Base-by-base conservation (phyloP, 92 coral and sea anemone species). In the Epizoanthus ramosus region DNA sequence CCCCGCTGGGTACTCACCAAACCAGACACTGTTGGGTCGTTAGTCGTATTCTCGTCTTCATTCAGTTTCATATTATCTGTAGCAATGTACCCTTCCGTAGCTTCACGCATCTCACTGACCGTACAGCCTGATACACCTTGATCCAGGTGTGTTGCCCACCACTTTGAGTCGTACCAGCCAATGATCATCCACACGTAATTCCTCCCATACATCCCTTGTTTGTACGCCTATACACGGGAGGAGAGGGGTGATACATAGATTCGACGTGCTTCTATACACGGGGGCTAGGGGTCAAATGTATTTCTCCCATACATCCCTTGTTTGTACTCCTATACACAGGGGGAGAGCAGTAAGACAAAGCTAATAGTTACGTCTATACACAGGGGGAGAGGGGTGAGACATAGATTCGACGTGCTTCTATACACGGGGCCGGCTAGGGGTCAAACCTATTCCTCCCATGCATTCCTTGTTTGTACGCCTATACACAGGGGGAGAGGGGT, bases 41-140 rank as follows among this genome's bases (percentile, higher is more conserved):
- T 75, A 2, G 91, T 83, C 58, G 93, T 84, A 18, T 63, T 47
- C 8, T 87, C 91, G 65, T 90, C 93, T 37, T 87, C 93, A 57
- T 90, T 90, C 8, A 90, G 85, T 21, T 88, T 90, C 84, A 90
- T 84, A 59, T 87, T 82, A 60, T 90, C 93, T 8, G 93, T 90
- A 12, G 84, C 88, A 22, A 90, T 52, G 81, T 80, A 87, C 41
- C 93, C 91, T 25, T 84, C 75, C 8, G 85, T 74, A 43, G 89
- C 93, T 53, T 57, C 31, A 19, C 81, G 71, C 91, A 90, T 90
- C 21, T 87, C 85, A 61, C 59, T 37, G 18, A 58, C 70, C 33
- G 71, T 80, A 50, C 94, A 90, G 14, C 22, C 63, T 68, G 85
- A 23, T 53, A 66, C 54, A 6, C 84, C 87, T 80, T 63, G 53